These are phyloP conservation scores for Phyllostomus discolor DNA, from an alignment of 2,113 vertebrate species.

Conservation along the genomic window DNA sequence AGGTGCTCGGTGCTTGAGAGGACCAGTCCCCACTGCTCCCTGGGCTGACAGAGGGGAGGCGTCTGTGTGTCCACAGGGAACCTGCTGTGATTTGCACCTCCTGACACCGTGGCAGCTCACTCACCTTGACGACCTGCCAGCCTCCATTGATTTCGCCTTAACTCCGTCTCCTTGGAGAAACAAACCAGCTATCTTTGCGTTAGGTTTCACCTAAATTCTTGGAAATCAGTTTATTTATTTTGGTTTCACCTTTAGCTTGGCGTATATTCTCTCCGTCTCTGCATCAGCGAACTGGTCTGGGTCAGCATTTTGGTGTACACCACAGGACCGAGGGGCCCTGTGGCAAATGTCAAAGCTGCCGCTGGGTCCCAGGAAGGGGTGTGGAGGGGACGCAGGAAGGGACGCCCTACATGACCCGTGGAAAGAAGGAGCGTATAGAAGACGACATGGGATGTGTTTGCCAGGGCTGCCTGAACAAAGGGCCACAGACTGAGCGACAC, in stretches of 20 bases:
- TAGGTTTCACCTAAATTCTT: not conserved
- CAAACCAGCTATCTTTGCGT: not conserved
- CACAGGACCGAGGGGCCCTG: not conserved
- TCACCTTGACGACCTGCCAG: not conserved
- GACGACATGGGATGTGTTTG: too few relatives aligned
- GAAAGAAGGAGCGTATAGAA: not conserved
- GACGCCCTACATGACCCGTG: rapidly evolving
- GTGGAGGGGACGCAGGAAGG: rapidly evolving
- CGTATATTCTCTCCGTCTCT: not conserved
- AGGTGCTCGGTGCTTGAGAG: rapidly evolving
- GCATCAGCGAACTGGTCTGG: not conserved
- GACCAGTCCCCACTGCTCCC: not conserved
- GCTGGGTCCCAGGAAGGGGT: rapidly evolving
- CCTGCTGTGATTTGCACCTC: not conserved
- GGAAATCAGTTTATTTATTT: not conserved
- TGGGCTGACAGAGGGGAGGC: not conserved
- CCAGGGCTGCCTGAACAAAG: not conserved
- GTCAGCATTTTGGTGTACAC: not conserved
- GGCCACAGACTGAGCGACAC: rapidly evolving
- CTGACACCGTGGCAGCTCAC: not conserved
- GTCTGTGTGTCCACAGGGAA: not conserved
- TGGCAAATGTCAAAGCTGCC: rapidly evolving
- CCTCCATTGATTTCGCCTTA: conserved; percentile 22
- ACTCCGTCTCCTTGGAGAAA: conserved; percentile 30
- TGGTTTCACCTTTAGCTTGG: not conserved